Evolutionary conservation across 2,797 vertebrate genomes (phyloP).

Genomic region (Hypotaenidia okinawae): DNA sequence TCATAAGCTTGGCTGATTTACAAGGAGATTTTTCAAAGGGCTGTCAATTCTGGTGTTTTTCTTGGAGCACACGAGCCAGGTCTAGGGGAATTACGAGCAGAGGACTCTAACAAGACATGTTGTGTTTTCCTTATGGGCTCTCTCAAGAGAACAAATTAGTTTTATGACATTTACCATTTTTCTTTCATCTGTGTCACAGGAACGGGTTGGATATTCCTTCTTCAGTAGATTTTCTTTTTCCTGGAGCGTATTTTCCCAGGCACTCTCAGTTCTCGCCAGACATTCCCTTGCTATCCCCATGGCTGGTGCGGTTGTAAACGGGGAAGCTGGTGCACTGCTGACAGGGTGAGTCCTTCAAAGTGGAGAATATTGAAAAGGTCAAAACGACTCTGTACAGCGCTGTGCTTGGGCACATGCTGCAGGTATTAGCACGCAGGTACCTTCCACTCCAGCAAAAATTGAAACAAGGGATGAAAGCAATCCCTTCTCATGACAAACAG

Average conservation of each 20-base stretch:
- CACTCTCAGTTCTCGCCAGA: background rate
- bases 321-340: background rate
- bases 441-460: background rate
- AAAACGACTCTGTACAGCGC: background rate
- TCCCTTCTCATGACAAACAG: background rate
- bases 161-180: constrained; percentile 20
- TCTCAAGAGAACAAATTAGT: background rate
- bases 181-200: background rate
- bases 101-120: background rate
- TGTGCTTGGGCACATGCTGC: background rate
- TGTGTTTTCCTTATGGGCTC: background rate
- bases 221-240: background rate
- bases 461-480: background rate
- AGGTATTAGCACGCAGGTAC: background rate
- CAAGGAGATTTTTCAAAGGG: background rate
- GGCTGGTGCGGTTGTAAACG: background rate
- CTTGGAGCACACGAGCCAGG: background rate
- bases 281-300: background rate
- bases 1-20: background rate
- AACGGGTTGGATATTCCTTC: background rate
- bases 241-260: background rate
- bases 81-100: background rate
- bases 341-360: constrained; percentile 16
- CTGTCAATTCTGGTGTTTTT: background rate
- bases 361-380: constrained; percentile 48